Base-by-base conservation (phyloP, 1,140 invertebrate genomes). In the Drosophila malerkotliana region DNA sequence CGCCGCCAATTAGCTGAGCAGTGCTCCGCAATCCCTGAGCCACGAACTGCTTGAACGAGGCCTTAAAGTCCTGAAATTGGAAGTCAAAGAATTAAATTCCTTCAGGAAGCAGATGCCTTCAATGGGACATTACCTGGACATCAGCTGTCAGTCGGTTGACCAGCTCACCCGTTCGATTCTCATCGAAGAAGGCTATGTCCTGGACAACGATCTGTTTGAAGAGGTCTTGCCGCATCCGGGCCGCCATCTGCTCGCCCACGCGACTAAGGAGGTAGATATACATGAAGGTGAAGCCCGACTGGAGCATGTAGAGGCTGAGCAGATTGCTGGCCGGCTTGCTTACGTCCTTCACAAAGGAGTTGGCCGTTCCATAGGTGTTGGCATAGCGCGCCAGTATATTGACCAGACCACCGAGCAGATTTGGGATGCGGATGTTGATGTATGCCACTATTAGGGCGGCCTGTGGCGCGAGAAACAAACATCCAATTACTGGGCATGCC, bases 151-250 rank as follows among this genome's bases (percentile, higher is more conserved):
- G 92, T 85, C 96, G 95, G 92, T 97, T 98, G 32, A 98, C 94
- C 48, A 99, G 93, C 93, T 99, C 98, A 10, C 98, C 98, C 12
- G 97, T 98, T 85, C 96, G 95, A 88, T 98, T 95, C 78, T 93
- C 93, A 92, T 99, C 98, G 93, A 98, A 99, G 92, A 99, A 99
- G 24, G 94, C 93, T 79, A 99, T 96, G 83, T 99, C 97, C 92
- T 98, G 97, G 72, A 94, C 93, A 5, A 99, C 92, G 59, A 99
- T 95, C 6, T 96, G 96, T 45, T 94, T 92, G 93, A 99, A 99
- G 6, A 99, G 92, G 88, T 96, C 94, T 68, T 94, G 94, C 64
- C 96, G 95, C 92, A 99, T 94, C 74, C 95, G 94, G 26, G 94
- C 93, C 3, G 97, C 97, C 62, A 99, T 94, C 87, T 95, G 94